Evolutionary conservation across 2,888 invertebrate species (phyloP), one percentile per base, ranked within the genome.

Genomic region (Sthenelais limicola): DNA sequence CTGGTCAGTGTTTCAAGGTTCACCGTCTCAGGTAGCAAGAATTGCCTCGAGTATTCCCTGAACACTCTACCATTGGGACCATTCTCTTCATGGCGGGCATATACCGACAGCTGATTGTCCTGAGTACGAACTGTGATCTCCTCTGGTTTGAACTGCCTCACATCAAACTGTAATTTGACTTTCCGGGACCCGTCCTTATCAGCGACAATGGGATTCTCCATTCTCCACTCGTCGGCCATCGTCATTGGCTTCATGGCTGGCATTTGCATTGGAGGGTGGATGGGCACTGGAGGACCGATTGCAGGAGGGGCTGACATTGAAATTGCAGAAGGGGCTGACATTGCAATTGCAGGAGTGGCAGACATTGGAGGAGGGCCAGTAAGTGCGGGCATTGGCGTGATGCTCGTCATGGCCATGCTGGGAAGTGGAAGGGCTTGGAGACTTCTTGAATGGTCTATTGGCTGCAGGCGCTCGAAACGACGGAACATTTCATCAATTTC

Each of bases 111-210:
- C 91, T 96, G 95, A 90, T 97, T 97, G 90, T 98, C 98, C 81
- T 97, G 95, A 79, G 98, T 98, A 91, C 97, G 98, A 79, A 98
- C 97, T 86, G 96, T 95, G 87, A 98, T 97, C 91, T 98, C 98
- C 89, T 98, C 98, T 3, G 91, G 91, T 72, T 94, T 93, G 90
- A 98, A 98, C 89, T 98, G 96, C 86, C 96, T 95, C 82, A 98
- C 97, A 88, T 98, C 98, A 90, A 98, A 98, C 86, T 97, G 92
- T 33, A 98, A 91, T 88, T 97, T 96, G 81, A 98, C 91, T 87
- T 78, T 80, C 33, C 94, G 93, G 89, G 97, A 97, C 89, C 93
- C 96, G 88, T 96, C 94, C 4, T 52, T 73, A 52, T 79, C 82
- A 3, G 80, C 76, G 18, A 76, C 71, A 26, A 84, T 78, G 0